These are phyloP conservation scores for Prorops nasuta DNA, from an alignment of 1,140 invertebrate species.

Conservation along the genomic window DNA sequence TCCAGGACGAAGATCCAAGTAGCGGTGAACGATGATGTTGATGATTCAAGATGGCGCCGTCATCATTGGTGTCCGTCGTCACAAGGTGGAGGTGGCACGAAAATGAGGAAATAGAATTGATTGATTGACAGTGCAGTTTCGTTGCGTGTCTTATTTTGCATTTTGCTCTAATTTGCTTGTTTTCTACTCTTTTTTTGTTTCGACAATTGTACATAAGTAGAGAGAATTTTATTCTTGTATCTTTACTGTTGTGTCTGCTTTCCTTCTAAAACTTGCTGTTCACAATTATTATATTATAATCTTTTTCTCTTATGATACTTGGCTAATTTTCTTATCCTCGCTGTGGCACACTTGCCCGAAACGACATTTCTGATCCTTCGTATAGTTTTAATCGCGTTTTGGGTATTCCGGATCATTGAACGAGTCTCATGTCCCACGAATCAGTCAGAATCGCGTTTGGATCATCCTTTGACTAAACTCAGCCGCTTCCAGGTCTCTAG, in stretches of 20 bases:
- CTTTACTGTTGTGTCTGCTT: too few relatives aligned
- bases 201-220: slow-evolving; percentile 11
- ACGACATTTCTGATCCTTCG: slow-evolving; percentile 3
- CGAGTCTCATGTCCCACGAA: too few relatives aligned
- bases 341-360: not conserved
- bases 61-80: slow-evolving; percentile 10
- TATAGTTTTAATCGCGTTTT: too few relatives aligned
- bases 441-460: too few relatives aligned
- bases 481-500: not conserved
- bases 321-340: too few relatives aligned
- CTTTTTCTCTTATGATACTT: too few relatives aligned
- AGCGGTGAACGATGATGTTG: slow-evolving; percentile 17
- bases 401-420: too few relatives aligned
- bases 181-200: slow-evolving; percentile 26
- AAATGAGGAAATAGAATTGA: slow-evolving; percentile 57
- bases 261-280: too few relatives aligned
- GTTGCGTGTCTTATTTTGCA: slow-evolving; percentile 25
- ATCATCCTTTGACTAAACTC: too few relatives aligned
- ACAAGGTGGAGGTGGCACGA: slow-evolving; percentile 37
- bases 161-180: slow-evolving; percentile 22
- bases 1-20: slow-evolving; percentile 2
- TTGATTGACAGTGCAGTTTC: slow-evolving; percentile 37
- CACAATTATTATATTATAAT: too few relatives aligned
- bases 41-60: slow-evolving; percentile 20
- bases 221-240: too few relatives aligned